These are phyloP conservation scores for Nowickia ferox DNA, from an alignment of 2,888 invertebrate species.

Conservation along the genomic window DNA sequence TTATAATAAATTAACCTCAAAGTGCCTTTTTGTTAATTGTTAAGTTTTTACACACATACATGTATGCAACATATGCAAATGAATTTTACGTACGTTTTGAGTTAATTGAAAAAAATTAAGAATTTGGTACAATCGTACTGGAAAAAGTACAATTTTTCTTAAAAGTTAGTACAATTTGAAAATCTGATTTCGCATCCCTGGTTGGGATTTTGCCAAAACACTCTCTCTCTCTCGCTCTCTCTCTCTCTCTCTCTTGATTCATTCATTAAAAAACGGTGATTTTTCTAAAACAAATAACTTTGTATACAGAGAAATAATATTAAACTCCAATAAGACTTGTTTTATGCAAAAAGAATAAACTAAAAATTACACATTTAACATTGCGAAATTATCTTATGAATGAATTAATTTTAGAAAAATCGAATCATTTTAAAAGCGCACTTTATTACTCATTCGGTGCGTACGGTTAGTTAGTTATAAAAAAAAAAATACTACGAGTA, in stretches of 20 bases:
- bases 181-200: too few species aligned
- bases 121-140: too few species aligned
- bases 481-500: not conserved
- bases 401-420: conserved; percentile 19
- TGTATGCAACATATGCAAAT: too few species aligned
- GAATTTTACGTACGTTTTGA: too few species aligned
- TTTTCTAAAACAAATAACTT: not conserved
- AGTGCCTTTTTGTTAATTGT: too few species aligned
- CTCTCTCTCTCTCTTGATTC: not conserved
- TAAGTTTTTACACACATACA: too few species aligned
- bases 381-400: not conserved
- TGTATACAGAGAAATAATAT: not conserved
- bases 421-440: not conserved
- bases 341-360: not conserved
- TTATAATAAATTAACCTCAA: too few species aligned
- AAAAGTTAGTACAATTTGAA: too few species aligned
- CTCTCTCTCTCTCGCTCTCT: not conserved
- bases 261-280: conserved; percentile 28
- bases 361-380: not conserved
- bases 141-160: too few species aligned
- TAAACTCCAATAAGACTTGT: not conserved
- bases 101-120: too few species aligned
- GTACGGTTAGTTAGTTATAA: not conserved
- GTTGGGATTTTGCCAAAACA: not conserved
- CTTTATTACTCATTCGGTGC: conserved; percentile 20